Conservation (phyloP, 2,113 vertebrate species). For the Tichodroma muraria region DNA sequence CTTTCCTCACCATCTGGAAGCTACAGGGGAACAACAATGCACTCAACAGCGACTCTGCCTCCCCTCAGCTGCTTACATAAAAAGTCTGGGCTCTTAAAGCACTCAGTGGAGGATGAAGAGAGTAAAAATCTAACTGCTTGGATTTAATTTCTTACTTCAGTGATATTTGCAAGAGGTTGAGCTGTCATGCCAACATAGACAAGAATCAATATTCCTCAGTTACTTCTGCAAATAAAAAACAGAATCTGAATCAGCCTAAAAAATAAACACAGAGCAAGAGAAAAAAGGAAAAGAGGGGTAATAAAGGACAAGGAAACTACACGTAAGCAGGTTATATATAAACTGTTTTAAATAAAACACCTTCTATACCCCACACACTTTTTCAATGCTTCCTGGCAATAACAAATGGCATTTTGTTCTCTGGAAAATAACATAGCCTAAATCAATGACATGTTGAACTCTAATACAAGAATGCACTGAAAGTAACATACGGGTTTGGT, state of each 20-base stretch:
- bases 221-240: constrained; percentile 10
- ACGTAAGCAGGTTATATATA: neutral
- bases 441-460: constrained; percentile 26
- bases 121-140: neutral
- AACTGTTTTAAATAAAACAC: constrained; percentile 10
- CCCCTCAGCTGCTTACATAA: neutral
- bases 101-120: neutral
- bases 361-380: neutral
- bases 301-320: neutral
- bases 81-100: neutral
- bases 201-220: constrained; percentile 12
- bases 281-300: neutral
- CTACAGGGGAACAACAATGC: neutral
- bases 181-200: neutral
- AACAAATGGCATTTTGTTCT: constrained; percentile 20
- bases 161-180: constrained; percentile 14
- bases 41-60: neutral
- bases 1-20: constrained; percentile 40
- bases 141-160: constrained; percentile 33
- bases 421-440: neutral
- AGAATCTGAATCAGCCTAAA: neutral
- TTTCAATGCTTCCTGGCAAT: constrained; percentile 9
- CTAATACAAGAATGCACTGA: neutral
- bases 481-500: neutral
- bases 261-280: neutral